Percentiles rank a stretch among this genome's conserved stretches.
These are phyloP conservation scores for Drosophila glabriapex DNA, from an alignment of 2,888 invertebrate species.

Conservation along the genomic window DNA sequence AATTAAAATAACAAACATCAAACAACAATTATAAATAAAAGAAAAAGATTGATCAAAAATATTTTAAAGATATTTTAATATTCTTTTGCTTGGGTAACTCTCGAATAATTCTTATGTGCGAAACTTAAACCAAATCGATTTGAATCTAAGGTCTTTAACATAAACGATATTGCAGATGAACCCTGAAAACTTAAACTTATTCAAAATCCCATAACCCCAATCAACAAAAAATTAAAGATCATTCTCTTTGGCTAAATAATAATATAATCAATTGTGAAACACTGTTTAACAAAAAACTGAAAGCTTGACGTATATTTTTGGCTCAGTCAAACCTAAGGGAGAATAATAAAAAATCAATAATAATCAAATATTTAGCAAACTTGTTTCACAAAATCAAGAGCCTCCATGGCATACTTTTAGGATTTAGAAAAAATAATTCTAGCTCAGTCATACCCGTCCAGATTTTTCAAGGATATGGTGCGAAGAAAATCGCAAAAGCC, in stretches of 20 bases:
- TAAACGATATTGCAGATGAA: neutral
- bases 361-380: neutral
- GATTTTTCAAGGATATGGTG: neutral
- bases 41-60: constrained; percentile 36
- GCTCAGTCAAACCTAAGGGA: neutral
- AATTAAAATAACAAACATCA: constrained; percentile 38
- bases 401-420: neutral
- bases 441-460: neutral
- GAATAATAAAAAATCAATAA: neutral
- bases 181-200: neutral
- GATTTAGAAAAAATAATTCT: neutral
- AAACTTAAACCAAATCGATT: neutral
- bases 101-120: neutral
- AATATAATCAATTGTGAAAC: neutral
- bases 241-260: neutral
- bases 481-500: neutral
- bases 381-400: neutral
- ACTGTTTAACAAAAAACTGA: no score
- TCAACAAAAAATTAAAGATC: neutral
- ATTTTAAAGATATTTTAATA: constrained; percentile 3
- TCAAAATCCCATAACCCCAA: neutral
- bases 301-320: neutral
- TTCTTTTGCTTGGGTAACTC: neutral
- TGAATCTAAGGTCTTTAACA: neutral
- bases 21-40: constrained; percentile 43